These are phyloP conservation scores for Pecten maximus DNA, from an alignment of 2,888 invertebrate species.

Conservation along the genomic window DNA sequence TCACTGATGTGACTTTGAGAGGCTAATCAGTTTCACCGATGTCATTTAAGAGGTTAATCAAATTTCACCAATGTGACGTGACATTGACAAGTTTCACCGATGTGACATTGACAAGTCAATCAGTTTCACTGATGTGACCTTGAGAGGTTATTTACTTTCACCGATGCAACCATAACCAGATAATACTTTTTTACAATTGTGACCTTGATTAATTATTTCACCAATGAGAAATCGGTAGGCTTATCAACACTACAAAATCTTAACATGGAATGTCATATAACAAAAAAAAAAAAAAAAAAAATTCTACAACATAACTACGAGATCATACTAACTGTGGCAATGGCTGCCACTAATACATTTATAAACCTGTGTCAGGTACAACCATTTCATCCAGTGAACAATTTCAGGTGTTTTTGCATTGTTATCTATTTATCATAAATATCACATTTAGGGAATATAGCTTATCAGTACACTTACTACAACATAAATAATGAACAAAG, in stretches of 20 bases:
- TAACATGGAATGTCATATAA: conserved; percentile 1
- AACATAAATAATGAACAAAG: background rate
- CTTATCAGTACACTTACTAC: background rate
- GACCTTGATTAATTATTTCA: background rate
- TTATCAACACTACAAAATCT: background rate
- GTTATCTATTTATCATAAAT: background rate
- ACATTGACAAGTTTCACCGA: background rate
- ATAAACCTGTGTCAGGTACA: background rate
- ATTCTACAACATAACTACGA: background rate
- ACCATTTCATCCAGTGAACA: background rate
- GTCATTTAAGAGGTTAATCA: too few relatives aligned
- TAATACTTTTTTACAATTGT: too few relatives aligned
- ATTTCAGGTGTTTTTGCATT: background rate
- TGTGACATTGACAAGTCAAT: background rate
- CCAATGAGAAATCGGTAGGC: too few relatives aligned
- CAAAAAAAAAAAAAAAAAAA: background rate
- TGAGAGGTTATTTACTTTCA: background rate
- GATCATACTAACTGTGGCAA: background rate
- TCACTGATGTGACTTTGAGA: background rate
- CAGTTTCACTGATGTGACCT: background rate
- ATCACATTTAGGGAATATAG: background rate
- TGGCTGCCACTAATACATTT: background rate
- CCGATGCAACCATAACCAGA: too few relatives aligned
- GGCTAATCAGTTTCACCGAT: too few relatives aligned
- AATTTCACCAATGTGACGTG: background rate